Evolutionary conservation across 2,113 vertebrate species (phyloP).

Genomic region (Coturnix japonica): DNA sequence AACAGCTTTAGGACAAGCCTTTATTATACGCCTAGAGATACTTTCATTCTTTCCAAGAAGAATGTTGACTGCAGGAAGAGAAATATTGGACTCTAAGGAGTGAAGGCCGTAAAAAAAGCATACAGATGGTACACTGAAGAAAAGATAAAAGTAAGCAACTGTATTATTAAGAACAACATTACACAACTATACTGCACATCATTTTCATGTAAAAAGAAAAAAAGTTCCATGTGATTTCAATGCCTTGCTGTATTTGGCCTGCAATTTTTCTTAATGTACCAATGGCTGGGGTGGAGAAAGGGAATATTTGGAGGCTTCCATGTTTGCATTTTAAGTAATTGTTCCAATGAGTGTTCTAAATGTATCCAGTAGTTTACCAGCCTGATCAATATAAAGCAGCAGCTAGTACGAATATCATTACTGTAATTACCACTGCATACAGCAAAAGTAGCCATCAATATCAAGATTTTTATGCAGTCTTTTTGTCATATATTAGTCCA

Average conservation of each 20-base stretch:
- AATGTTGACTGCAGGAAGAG: background rate
- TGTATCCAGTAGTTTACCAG: background rate
- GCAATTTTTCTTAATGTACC: background rate
- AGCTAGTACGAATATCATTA: background rate
- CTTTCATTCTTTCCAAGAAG: background rate
- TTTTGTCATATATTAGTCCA: background rate
- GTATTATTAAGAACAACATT: background rate
- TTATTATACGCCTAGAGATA: background rate
- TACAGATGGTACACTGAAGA: background rate
- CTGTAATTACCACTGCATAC: background rate
- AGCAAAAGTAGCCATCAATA: background rate
- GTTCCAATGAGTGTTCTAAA: background rate
- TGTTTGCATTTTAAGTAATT: background rate
- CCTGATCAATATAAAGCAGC: background rate
- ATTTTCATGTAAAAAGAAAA: background rate
- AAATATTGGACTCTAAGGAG: background rate
- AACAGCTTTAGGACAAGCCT: background rate
- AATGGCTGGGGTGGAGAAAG: fast-evolving
- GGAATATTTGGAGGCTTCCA: background rate
- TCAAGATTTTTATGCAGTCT: background rate
- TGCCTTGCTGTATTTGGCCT: background rate
- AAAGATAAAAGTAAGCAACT: background rate
- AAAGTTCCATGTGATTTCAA: background rate
- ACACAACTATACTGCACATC: background rate
- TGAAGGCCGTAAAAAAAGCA: background rate